Evolutionary conservation across 2,888 invertebrate genomes (phyloP).

Genomic region (Spodoptera littoralis): DNA sequence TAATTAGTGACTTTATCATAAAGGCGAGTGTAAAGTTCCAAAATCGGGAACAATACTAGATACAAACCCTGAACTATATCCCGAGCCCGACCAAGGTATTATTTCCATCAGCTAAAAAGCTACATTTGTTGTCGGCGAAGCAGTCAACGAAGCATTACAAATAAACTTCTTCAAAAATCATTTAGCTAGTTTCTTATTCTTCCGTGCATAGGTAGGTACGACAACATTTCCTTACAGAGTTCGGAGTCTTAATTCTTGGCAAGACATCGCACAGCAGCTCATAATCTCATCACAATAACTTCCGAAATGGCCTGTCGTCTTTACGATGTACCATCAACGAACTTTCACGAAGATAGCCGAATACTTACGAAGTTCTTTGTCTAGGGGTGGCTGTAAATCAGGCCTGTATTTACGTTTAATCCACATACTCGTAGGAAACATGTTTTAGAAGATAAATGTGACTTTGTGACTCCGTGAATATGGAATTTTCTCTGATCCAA

Average conservation of each 20-base stretch:
- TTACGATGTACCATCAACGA: conserved; percentile 40
- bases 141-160: not conserved
- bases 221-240: conserved; percentile 15
- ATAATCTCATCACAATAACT: conserved; percentile 41
- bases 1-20: too few species aligned
- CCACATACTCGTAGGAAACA: too few species aligned
- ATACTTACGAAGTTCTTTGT: conserved; percentile 28
- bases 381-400: conserved; percentile 17
- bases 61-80: too few species aligned
- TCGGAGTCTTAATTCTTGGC: conserved; percentile 9
- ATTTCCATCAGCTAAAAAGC: too few species aligned
- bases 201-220: not conserved
- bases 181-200: not conserved
- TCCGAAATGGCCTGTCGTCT: conserved; percentile 27
- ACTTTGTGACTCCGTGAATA: too few species aligned
- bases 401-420: not conserved
- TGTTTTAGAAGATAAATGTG: too few species aligned
- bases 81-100: too few species aligned
- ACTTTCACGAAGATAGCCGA: conserved; percentile 25
- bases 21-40: too few species aligned
- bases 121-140: too few species aligned
- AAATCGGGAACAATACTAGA: too few species aligned
- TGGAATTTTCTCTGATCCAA: too few species aligned
- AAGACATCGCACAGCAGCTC: conserved; percentile 1
- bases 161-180: conserved; percentile 1